Evolutionary conservation across 2,888 invertebrate genomes (phyloP).

Genomic region (Chaitophorus viminalis): DNA sequence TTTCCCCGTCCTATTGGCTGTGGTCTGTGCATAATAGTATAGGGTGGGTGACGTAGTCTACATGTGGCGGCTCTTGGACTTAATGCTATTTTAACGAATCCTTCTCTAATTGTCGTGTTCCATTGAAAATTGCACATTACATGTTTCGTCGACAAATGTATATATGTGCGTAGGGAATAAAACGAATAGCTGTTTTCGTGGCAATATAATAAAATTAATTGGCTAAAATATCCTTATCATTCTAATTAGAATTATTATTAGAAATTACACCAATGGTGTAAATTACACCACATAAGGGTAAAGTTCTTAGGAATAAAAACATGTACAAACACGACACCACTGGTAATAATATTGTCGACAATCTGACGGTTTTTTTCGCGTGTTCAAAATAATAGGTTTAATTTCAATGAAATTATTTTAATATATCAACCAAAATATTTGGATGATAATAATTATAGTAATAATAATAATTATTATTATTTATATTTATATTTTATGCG

Average conservation of each 20-base stretch:
- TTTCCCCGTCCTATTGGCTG: too few relatives aligned
- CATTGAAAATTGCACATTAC: neutral
- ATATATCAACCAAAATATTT: neutral
- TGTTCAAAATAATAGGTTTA: conserved; percentile 1
- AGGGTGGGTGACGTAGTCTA: neutral
- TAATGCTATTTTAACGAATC: conserved; percentile 16
- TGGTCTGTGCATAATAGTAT: too few relatives aligned
- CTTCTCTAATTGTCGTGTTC: neutral
- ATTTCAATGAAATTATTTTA: neutral
- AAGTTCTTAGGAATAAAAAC: neutral
- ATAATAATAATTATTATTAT: too few relatives aligned
- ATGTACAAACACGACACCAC: neutral
- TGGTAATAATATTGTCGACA: neutral
- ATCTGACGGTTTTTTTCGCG: neutral
- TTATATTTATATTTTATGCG: too few relatives aligned
- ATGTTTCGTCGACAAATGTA: neutral
- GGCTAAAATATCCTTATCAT: neutral
- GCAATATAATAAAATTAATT: neutral
- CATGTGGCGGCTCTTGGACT: neutral
- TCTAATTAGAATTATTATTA: neutral
- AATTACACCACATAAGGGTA: neutral
- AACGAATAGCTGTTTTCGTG: neutral
- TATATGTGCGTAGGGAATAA: conserved; percentile 1
- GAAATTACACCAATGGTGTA: neutral
- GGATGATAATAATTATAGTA: neutral